A percentile compares a stretch with the other conserved stretches of the same genome.
These are phyloP conservation scores for Euplexia lucipara DNA, from an alignment of 2,888 invertebrate genomes.

Conservation along the genomic window DNA sequence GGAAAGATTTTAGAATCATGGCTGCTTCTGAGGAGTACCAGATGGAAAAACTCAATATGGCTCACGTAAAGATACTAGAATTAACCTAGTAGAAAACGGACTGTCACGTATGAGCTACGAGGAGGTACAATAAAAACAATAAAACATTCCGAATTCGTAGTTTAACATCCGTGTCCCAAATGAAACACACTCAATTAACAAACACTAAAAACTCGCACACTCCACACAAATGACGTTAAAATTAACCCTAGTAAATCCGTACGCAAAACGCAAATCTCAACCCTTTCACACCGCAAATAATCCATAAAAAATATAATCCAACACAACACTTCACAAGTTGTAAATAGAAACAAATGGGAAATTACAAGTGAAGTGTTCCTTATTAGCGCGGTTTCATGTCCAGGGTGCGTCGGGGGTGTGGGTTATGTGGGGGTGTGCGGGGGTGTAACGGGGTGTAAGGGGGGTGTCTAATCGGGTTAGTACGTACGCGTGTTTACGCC, in stretches of 20 bases:
- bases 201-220: slow-evolving; percentile 28
- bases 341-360: slow-evolving; percentile 74
- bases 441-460: slow-evolving; percentile 27
- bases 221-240: slow-evolving; percentile 14
- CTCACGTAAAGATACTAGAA: too few species aligned
- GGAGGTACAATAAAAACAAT: background rate
- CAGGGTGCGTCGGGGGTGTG: slow-evolving; percentile 53
- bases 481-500: slow-evolving; percentile 69
- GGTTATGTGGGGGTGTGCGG: slow-evolving; percentile 34
- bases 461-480: slow-evolving; percentile 68
- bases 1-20: too few species aligned
- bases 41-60: too few species aligned
- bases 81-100: too few species aligned
- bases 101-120: background rate
- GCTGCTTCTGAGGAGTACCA: too few species aligned
- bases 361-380: slow-evolving; percentile 75
- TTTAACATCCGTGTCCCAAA: background rate
- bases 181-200: slow-evolving; percentile 25
- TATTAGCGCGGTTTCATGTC: slow-evolving; percentile 75
- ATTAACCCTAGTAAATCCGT: slow-evolving; percentile 50
- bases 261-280: slow-evolving; percentile 39
- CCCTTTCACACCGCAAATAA: slow-evolving; percentile 54
- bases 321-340: slow-evolving; percentile 59
- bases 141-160: background rate
- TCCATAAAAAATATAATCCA: slow-evolving; percentile 63